phyloP scores from a whole-genome alignment of 1,140 invertebrate genomes.

The Nymphalis io region DNA sequence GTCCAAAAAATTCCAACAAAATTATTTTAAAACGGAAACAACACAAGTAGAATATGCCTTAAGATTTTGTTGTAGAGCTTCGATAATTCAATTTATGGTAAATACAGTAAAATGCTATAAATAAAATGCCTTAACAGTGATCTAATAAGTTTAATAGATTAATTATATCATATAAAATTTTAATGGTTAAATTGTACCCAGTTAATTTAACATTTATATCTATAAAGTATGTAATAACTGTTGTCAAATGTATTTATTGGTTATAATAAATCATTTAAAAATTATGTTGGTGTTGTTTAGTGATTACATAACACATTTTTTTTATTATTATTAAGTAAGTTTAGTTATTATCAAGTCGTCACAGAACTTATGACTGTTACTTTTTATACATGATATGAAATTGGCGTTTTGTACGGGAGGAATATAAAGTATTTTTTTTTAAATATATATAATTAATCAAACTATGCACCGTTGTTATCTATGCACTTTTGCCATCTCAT shows the following conservation, averaged over 20 bases:
- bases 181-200: slow-evolving; percentile 41
- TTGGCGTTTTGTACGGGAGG: no score
- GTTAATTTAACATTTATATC: slow-evolving; percentile 53
- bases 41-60: slow-evolving; percentile 1
- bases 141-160: slow-evolving; percentile 45
- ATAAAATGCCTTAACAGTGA: slow-evolving; percentile 64
- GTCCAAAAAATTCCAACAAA: slow-evolving; percentile 30
- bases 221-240: slow-evolving; percentile 62
- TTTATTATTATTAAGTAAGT: slow-evolving; percentile 3
- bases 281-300: slow-evolving; percentile 9
- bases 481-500: no score
- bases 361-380: no score
- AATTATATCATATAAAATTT: slow-evolving; percentile 25
- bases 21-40: slow-evolving; percentile 19
- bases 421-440: no score
- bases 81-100: slow-evolving; percentile 35
- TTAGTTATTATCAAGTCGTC: not conserved
- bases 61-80: slow-evolving; percentile 12
- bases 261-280: slow-evolving; percentile 69
- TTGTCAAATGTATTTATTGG: slow-evolving; percentile 80
- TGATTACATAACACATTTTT: not conserved
- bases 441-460: no score
- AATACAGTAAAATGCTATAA: slow-evolving; percentile 22
- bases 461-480: no score
- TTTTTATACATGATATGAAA: no score